A percentile compares a stretch with the other conserved stretches of the same genome.
Evolutionary conservation across 2,888 invertebrate genomes (phyloP).

Genomic region (Acrocera orbiculus): DNA sequence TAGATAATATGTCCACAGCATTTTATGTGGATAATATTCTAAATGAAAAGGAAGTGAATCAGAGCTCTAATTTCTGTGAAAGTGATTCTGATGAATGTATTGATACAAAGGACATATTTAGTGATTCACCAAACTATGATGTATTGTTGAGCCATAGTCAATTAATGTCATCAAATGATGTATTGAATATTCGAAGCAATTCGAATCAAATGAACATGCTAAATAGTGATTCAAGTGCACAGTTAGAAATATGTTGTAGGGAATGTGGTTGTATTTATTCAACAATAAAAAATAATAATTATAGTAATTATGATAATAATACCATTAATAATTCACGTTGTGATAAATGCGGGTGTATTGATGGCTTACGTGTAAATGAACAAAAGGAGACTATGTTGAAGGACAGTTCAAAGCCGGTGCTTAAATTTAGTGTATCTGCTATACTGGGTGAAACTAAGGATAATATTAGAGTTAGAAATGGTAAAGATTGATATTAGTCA

Average conservation of each 20-base stretch:
- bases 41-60: slow-evolving; percentile 22
- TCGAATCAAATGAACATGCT: no score
- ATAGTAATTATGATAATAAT: slow-evolving; percentile 1
- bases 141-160: slow-evolving; percentile 20
- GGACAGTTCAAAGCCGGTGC: slow-evolving; percentile 48
- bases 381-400: slow-evolving; percentile 24
- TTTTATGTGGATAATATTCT: slow-evolving; percentile 29
- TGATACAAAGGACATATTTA: slow-evolving; percentile 19
- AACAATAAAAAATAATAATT: slow-evolving; percentile 5
- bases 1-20: slow-evolving; percentile 28
- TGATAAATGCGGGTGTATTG: slow-evolving; percentile 21
- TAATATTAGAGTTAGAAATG: slow-evolving; percentile 31
- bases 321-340: slow-evolving; percentile 21
- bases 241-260: slow-evolving; percentile 21
- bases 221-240: slow-evolving; percentile 1
- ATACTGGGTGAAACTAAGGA: slow-evolving; percentile 49
- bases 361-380: slow-evolving; percentile 9
- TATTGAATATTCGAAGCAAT: no score
- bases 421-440: slow-evolving; percentile 86
- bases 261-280: slow-evolving; percentile 20
- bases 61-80: slow-evolving; percentile 16
- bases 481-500: no score
- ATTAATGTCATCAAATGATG: slow-evolving; percentile 15
- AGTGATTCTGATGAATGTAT: slow-evolving; percentile 17
- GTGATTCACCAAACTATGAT: slow-evolving; percentile 16